Conservation (phyloP, 2,113 vertebrate genomes). For the Cyphotilapia sp. region DNA sequence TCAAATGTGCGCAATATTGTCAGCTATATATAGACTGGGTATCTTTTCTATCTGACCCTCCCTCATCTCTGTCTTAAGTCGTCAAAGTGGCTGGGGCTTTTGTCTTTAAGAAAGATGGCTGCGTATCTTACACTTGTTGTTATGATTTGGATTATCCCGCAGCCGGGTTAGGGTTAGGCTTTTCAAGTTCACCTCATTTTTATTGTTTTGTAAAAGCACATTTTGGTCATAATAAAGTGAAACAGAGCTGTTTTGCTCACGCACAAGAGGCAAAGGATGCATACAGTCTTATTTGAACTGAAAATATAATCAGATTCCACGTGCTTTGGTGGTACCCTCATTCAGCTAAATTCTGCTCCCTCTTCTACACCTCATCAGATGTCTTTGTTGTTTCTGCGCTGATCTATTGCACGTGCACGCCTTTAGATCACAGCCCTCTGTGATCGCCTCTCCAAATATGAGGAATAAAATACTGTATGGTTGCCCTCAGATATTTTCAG, state of each 20-base stretch:
- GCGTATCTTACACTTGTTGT: constrained; percentile 56
- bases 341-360: background rate
- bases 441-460: constrained; percentile 31
- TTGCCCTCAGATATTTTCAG: constrained; percentile 56
- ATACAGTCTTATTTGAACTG: background rate
- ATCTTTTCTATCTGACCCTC: constrained; percentile 40
- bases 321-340: background rate
- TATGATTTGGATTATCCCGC: constrained; percentile 39
- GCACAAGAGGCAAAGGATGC: background rate
- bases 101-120: constrained; percentile 39
- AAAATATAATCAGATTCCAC: constrained; percentile 17
- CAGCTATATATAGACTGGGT: constrained; percentile 86
- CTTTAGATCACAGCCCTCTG: constrained; percentile 35
- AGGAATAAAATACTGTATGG: constrained; percentile 38
- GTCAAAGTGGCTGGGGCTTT: constrained; percentile 72
- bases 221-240: constrained; percentile 14
- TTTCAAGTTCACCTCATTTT: constrained; percentile 13
- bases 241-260: constrained; percentile 7
- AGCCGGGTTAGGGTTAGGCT: background rate
- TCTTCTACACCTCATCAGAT: constrained; percentile 34
- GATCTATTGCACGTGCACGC: constrained; percentile 2
- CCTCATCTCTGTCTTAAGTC: constrained; percentile 23
- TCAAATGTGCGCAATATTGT: constrained; percentile 94
- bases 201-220: constrained; percentile 23
- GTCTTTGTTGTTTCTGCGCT: constrained; percentile 40